These are phyloP conservation scores for Aporophyla nigra DNA, from an alignment of 2,888 invertebrate genomes.

Conservation along the genomic window DNA sequence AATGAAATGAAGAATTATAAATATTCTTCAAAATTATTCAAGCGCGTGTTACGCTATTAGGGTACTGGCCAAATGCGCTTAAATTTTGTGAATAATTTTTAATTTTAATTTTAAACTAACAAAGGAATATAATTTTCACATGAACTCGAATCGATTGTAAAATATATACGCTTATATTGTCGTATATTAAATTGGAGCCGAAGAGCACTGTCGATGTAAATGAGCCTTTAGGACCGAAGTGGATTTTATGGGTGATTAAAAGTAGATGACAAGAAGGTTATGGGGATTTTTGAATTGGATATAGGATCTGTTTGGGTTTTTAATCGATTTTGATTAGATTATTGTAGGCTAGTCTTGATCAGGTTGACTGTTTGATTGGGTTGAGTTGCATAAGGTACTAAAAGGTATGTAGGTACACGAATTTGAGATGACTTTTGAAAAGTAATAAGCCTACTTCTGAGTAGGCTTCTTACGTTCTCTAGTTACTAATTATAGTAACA, in stretches of 20 bases:
- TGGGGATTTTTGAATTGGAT: conserved; percentile 3
- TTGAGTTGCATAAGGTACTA: neutral
- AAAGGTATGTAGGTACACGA: neutral
- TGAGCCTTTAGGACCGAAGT: conserved; percentile 37
- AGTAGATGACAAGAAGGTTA: conserved; percentile 44
- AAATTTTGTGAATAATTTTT: too few species aligned
- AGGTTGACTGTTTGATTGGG: neutral
- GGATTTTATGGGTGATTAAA: conserved; percentile 70
- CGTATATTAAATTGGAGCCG: neutral
- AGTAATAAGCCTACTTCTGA: too few species aligned
- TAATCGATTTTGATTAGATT: conserved; percentile 27
- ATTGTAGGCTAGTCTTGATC: neutral
- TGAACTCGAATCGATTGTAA: neutral
- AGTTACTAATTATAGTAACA: neutral
- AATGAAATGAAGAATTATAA: too few species aligned
- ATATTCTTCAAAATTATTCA: too few species aligned
- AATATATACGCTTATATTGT: neutral
- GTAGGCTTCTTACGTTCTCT: too few species aligned
- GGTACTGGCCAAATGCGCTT: too few species aligned
- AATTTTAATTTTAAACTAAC: too few species aligned
- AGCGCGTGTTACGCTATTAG: too few species aligned
- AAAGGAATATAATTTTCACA: neutral
- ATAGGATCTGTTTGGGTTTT: neutral
- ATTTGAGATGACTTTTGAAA: too few species aligned
- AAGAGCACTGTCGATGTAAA: neutral